Percentiles rank a stretch among this genome's conserved stretches.
phyloP scores from a whole-genome alignment of 2,113 vertebrate genomes.

The Epinephelus fuscoguttatus region DNA sequence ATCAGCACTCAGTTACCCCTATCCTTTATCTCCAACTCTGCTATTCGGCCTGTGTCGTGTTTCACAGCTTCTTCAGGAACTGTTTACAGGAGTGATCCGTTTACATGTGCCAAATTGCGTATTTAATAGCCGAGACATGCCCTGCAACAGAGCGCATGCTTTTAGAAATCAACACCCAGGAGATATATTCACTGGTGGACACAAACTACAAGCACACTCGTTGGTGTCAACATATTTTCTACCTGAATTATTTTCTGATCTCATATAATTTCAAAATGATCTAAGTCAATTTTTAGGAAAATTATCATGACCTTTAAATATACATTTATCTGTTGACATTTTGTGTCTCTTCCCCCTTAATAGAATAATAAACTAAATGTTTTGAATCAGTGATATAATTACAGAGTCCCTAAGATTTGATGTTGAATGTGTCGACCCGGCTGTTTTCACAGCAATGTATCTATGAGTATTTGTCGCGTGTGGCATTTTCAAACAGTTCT shows the following conservation, averaged over 20 bases:
- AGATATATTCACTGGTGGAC: slow-evolving; percentile 82
- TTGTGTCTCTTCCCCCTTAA: neutral
- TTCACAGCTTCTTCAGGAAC: slow-evolving; percentile 85
- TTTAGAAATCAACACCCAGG: slow-evolving; percentile 87
- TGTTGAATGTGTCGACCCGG: neutral
- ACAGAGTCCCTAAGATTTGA: neutral
- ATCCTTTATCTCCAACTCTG: slow-evolving; percentile 83
- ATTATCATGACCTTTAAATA: neutral
- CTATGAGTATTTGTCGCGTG: neutral
- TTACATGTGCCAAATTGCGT: slow-evolving; percentile 81
- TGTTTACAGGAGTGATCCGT: slow-evolving; percentile 84
- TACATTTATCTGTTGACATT: neutral
- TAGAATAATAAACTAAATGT: neutral
- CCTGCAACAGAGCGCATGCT: slow-evolving; percentile 81
- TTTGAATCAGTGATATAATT: neutral
- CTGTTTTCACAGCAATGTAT: neutral
- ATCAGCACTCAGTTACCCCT: slow-evolving; percentile 74
- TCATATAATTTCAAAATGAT: neutral
- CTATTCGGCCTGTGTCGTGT: slow-evolving; percentile 84
- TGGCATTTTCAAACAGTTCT: neutral
- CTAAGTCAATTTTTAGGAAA: neutral
- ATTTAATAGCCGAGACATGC: slow-evolving; percentile 81
- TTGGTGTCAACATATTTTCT: slow-evolving; percentile 66
- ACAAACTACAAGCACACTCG: slow-evolving; percentile 55
- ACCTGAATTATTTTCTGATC: slow-evolving; percentile 12